Evolutionary conservation across 2,113 vertebrate genomes (phyloP), one percentile per base, ranked within the genome.

Genomic region (Origma solitaria): DNA sequence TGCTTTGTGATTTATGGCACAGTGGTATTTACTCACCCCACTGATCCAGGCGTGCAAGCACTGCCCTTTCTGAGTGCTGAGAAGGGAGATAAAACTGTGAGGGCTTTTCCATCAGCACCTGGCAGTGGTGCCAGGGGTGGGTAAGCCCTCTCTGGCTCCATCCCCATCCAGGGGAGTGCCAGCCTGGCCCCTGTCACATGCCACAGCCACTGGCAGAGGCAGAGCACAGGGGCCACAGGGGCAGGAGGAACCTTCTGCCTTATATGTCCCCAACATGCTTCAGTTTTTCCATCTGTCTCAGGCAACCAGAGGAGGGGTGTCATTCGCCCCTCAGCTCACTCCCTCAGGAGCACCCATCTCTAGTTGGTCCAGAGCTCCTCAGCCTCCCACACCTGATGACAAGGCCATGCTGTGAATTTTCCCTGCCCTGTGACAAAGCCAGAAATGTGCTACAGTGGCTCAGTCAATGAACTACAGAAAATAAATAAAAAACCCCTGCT

Each of bases 41-140:
- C 8, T 18, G 49, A 58, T 45, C 50, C 30, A 3, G 9, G 25
- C 0, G 0, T n/a, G 73, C 45, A 65, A 6, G 38, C 1, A 0
- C 25, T 53, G 38, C 28, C 38, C 30, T 49, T 72, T 62, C 11
- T 37, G 72, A 17, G 69, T 1, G 9, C 64, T 19, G 37, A 25
- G 23, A 9, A 17, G 0, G 6, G 30, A 17, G 27, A 28, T 47
- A 5, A 8, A 64, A 18, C 45, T 2, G 1, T 15, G 5, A 12
- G n/a, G 28, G 38, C 58, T 30, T 7, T 6, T 18, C 9, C 42
- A 42, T 58, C 60, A 24, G 61, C 0, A 1, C 69, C 13, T 57
- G 75, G 42, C 37, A 66, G 37, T 1, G 50, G 20, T 35, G 62
- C 58, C 56, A 2, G 6, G 13, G 54, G 16, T 12, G n/a, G 40